Percentiles rank a stretch among this genome's conserved stretches.
These are phyloP conservation scores for Drosophila albomicans DNA, from an alignment of 1,140 invertebrate species.

Conservation along the genomic window DNA sequence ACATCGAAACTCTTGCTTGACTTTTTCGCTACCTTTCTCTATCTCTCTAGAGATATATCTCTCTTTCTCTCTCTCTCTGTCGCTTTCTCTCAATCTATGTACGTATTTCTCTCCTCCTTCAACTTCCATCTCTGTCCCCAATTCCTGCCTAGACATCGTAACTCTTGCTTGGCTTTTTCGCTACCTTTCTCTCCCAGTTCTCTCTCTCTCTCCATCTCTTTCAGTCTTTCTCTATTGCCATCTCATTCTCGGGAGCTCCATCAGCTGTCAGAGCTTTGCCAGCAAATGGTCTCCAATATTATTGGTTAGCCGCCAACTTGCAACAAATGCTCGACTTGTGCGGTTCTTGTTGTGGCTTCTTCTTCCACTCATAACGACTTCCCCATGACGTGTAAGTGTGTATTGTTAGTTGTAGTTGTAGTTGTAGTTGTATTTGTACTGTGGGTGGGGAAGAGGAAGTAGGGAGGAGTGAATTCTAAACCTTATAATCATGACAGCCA, in stretches of 20 bases:
- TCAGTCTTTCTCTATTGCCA: background rate
- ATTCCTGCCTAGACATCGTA: no score
- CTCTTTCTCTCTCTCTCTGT: no score
- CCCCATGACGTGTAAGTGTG: background rate
- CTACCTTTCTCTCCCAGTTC: no score
- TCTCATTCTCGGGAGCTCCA: background rate
- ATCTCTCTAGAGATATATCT: no score
- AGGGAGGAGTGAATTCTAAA: slow-evolving; percentile 29
- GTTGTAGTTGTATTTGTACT: background rate
- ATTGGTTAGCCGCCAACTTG: slow-evolving; percentile 11
- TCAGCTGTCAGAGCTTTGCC: background rate
- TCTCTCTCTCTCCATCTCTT: background rate
- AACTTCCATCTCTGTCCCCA: no score
- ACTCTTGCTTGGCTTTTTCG: no score
- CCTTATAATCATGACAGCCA: slow-evolving; percentile 52
- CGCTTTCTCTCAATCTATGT: no score
- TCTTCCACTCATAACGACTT: background rate
- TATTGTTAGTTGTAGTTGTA: background rate
- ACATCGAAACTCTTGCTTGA: no score
- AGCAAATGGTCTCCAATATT: slow-evolving; percentile 1
- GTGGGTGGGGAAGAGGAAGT: background rate
- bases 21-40: no score
- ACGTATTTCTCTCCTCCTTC: no score
- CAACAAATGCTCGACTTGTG: slow-evolving; percentile 23
- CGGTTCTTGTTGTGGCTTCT: slow-evolving; percentile 9